Conservation (phyloP, 2,888 invertebrate species). For the Julus scandinavius region DNA sequence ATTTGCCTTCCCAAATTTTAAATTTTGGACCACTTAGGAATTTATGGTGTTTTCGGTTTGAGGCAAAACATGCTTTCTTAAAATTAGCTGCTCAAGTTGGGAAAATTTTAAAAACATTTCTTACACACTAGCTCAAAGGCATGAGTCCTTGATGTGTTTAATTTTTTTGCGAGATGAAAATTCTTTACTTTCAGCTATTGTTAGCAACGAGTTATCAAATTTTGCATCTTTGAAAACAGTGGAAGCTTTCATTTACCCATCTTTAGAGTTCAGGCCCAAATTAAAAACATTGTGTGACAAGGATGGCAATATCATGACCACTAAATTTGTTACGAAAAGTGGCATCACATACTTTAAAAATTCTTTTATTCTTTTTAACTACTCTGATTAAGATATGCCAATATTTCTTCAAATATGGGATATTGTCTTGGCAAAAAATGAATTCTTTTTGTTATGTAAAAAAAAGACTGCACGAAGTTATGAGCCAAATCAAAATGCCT, state of each 20-base stretch:
- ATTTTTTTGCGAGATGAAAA: background rate
- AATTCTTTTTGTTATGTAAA: background rate
- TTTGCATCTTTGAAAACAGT: background rate
- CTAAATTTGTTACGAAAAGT: background rate
- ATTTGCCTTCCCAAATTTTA: constrained; percentile 44
- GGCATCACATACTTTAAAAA: background rate
- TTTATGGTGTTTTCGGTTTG: constrained; percentile 52
- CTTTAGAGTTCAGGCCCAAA: background rate
- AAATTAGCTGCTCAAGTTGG: constrained; percentile 35
- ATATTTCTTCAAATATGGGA: background rate
- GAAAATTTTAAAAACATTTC: constrained; percentile 53
- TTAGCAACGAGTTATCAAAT: background rate
- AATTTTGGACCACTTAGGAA: constrained; percentile 45
- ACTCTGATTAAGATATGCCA: background rate
- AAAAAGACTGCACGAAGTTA: background rate
- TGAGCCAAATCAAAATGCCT: background rate
- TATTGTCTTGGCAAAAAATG: background rate
- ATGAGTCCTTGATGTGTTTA: background rate
- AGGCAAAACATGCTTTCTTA: constrained; percentile 47
- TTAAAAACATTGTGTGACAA: background rate
- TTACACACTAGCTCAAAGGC: background rate
- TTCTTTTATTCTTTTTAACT: background rate
- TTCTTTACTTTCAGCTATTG: background rate
- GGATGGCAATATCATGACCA: background rate
- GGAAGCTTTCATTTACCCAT: background rate